Percentiles rank a stretch among this genome's conserved stretches.
These are phyloP conservation scores for Leptinotarsa texana DNA, from an alignment of 1,140 invertebrate genomes.

Conservation along the genomic window DNA sequence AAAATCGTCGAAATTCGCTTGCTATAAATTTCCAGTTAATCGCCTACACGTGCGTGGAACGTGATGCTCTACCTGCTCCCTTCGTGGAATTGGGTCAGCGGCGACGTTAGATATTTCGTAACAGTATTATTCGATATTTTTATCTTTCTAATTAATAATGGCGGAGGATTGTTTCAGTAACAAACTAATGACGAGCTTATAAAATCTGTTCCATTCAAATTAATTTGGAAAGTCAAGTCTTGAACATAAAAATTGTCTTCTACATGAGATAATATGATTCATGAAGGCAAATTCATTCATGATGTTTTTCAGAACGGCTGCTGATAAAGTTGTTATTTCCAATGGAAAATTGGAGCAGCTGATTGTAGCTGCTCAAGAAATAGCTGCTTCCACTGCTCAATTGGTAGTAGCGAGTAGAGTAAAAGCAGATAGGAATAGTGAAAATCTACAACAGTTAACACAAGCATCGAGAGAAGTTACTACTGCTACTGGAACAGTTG, in stretches of 20 bases:
- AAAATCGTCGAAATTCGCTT: too few species aligned
- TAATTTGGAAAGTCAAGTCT: conserved; percentile 18
- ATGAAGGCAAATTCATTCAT: too few species aligned
- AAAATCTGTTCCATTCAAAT: conserved; percentile 11
- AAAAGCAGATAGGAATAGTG: conserved; percentile 82
- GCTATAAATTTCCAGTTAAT: too few species aligned
- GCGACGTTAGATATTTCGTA: too few species aligned
- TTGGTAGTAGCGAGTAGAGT: conserved; percentile 94
- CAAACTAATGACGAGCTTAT: conserved; percentile 5
- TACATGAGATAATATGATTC: too few species aligned
- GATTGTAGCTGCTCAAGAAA: conserved; percentile 95
- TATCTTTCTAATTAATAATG: too few species aligned
- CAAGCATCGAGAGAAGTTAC: conserved; percentile 87
- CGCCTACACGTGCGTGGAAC: too few species aligned
- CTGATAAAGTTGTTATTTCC: conserved; percentile 88
- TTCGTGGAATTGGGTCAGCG: too few species aligned
- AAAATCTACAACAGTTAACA: conserved; percentile 76
- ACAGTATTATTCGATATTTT: too few species aligned
- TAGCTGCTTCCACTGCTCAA: conserved; percentile 95
- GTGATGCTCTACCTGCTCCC: too few species aligned
- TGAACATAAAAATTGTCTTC: background rate
- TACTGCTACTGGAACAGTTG: conserved; percentile 85
- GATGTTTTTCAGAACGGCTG: conserved; percentile 72
- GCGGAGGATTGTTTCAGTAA: too few species aligned
- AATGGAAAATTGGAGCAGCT: conserved; percentile 91